Conservation (phyloP, 1,140 invertebrate genomes). For the Condylostylus longicornis region DNA sequence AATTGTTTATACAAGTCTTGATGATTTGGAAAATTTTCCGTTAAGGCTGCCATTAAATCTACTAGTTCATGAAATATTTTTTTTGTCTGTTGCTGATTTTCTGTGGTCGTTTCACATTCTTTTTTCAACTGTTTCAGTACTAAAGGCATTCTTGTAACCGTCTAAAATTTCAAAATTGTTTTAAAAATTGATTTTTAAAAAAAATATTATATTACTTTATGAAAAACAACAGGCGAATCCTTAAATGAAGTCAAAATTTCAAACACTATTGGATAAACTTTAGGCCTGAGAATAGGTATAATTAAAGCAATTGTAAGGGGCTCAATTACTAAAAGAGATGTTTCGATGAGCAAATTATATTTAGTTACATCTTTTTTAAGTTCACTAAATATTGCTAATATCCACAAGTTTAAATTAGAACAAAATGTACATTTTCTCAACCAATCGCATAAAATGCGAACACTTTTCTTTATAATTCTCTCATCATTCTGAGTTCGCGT, state of each 20-base stretch:
- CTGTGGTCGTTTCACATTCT: conserved; percentile 16
- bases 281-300: conserved; percentile 32
- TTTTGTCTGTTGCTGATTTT: conserved; percentile 30
- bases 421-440: conserved; percentile 34
- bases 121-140: conserved; percentile 22
- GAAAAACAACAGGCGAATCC: conserved; percentile 32
- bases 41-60: conserved; percentile 33
- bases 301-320: conserved; percentile 31
- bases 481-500: conserved; percentile 27
- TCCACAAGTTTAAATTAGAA: conserved; percentile 35
- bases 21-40: conserved; percentile 34
- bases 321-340: conserved; percentile 35
- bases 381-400: conserved; percentile 37
- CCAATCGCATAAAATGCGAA: conserved; percentile 38
- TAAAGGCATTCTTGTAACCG: conserved; percentile 24
- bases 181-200: background rate
- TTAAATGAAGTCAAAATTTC: conserved; percentile 37
- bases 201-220: conserved; percentile 21
- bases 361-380: conserved; percentile 35
- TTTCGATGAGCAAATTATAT: conserved; percentile 34
- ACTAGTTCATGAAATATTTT: conserved; percentile 35
- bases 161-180: conserved; percentile 9
- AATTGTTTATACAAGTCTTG: conserved; percentile 28
- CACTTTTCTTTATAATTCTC: conserved; percentile 30
- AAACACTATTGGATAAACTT: conserved; percentile 35